Evolutionary conservation across 1,140 invertebrate genomes (phyloP), one percentile per base, ranked within the genome.

Genomic region (Procambarus clarkii): DNA sequence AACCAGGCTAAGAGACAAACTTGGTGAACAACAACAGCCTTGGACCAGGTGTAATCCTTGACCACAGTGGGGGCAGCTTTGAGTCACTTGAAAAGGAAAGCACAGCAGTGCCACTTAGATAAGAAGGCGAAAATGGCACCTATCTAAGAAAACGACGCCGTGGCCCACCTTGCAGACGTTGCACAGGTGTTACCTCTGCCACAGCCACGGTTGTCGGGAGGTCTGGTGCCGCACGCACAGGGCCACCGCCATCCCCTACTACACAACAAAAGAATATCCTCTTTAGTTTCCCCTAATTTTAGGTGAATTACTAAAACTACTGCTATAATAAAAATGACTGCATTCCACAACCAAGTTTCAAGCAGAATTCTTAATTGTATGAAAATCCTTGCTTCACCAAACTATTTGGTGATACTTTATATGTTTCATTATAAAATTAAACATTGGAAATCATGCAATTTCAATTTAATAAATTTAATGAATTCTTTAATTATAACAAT

Each of bases 221-320:
- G 79, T 89, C 87, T 58, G 87, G 79, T 83, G 87, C 64, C 69
- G 69, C 69, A 74, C 24, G 69, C 69, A 74, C 69, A 74, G 60
- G 78, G 50, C 79, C 87, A 77, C 86, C 86, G 71, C 87, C 87
- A 89, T 89, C 87, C 87, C 78, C 87, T 74, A 89, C 87, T 89
- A 89, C 87, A 89, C 69, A 76, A 89, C 77, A 71, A 79, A 60
- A 88, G 69, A 58, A 88, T 46, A 88, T 48, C 9, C 60, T 80
- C 77, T 86, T 74, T 74, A 74, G 69, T 74, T 24, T 8, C 69
- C 69, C 69, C 34, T 9, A 34, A 74, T 8, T 8, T 34, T 9
- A 24, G 34, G n/a, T 34, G 4, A 15, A 83, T 83, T 82, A 45
- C 34, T 83, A 64, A 9, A 45, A 69, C 81, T 69, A 64, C 58